Conservation (phyloP, 2,888 invertebrate species). For the Ichneumon xanthorius region DNA sequence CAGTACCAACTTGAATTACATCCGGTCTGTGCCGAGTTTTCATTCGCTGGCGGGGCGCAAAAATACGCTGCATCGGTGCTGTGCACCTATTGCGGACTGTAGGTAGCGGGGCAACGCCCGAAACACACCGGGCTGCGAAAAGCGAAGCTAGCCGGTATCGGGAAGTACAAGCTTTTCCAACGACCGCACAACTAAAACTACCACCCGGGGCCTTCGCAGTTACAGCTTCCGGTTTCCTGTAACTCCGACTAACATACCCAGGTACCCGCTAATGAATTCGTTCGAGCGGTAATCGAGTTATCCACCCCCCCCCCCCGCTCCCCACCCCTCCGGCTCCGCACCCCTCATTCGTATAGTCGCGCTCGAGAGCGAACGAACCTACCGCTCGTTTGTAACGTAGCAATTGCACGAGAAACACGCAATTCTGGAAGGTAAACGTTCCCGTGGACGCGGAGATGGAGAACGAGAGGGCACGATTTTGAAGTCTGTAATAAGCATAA, state of each 20-base stretch:
- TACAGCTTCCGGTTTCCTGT: constrained; percentile 62
- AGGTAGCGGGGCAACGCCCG: neutral
- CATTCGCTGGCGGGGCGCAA: constrained; percentile 62
- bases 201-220: constrained; percentile 47
- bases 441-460: neutral
- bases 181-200: constrained; percentile 27
- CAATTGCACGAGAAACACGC: constrained; percentile 55
- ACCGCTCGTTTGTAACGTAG: constrained; percentile 49
- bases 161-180: constrained; percentile 34
- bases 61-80: constrained; percentile 60
- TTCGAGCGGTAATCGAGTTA: constrained; percentile 65
- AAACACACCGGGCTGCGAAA: neutral
- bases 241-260: constrained; percentile 55
- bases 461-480: constrained; percentile 5
- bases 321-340: neutral
- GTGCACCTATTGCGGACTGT: neutral
- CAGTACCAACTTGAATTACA: constrained; percentile 68
- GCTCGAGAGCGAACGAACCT: constrained; percentile 27
- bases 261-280: constrained; percentile 64
- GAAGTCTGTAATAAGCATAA: constrained; percentile 28
- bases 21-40: constrained; percentile 68
- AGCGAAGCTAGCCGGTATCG: constrained; percentile 11
- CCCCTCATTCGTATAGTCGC: neutral
- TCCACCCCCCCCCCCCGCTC: neutral
- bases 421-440: constrained; percentile 27